Evolutionary conservation across 1,140 invertebrate species (phyloP).

Genomic region (Drosophila paulistorum): DNA sequence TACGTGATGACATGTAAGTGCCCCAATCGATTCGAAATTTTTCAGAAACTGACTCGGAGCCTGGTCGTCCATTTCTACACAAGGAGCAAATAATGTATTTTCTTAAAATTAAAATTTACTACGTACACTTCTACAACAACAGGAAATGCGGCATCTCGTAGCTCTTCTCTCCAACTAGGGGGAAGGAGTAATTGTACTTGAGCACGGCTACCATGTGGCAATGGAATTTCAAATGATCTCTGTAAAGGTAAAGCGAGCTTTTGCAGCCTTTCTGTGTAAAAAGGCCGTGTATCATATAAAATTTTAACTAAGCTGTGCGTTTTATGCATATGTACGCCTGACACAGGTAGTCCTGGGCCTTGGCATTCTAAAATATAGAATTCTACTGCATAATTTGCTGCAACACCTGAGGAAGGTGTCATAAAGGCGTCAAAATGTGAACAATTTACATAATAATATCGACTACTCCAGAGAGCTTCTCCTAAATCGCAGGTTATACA

Average conservation of each 20-base stretch:
- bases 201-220: constrained; percentile 90
- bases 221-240: constrained; percentile 89
- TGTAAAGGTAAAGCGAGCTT: constrained; percentile 89
- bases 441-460: constrained; percentile 90
- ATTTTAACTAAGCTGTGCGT: constrained; percentile 89
- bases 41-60: constrained; percentile 93
- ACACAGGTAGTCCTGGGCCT: constrained; percentile 90
- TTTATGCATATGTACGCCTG: constrained; percentile 87
- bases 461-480: constrained; percentile 88
- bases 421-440: constrained; percentile 91
- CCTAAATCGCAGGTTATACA: constrained; percentile 92
- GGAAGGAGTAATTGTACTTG: constrained; percentile 91
- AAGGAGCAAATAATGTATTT: constrained; percentile 27
- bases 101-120: not conserved
- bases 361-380: constrained; percentile 91
- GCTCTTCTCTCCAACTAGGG: constrained; percentile 92
- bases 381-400: constrained; percentile 84
- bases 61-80: constrained; percentile 94
- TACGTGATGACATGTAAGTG: constrained; percentile 95
- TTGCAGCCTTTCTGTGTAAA: constrained; percentile 86
- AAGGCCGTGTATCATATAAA: constrained; percentile 89
- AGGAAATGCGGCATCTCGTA: constrained; percentile 92
- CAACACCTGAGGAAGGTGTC: constrained; percentile 83
- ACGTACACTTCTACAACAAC: constrained; percentile 92
- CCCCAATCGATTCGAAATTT: constrained; percentile 94